Percentiles rank a stretch among this genome's conserved stretches.
Evolutionary conservation across 2,888 invertebrate genomes (phyloP).

Genomic region (Junonia oenone): DNA sequence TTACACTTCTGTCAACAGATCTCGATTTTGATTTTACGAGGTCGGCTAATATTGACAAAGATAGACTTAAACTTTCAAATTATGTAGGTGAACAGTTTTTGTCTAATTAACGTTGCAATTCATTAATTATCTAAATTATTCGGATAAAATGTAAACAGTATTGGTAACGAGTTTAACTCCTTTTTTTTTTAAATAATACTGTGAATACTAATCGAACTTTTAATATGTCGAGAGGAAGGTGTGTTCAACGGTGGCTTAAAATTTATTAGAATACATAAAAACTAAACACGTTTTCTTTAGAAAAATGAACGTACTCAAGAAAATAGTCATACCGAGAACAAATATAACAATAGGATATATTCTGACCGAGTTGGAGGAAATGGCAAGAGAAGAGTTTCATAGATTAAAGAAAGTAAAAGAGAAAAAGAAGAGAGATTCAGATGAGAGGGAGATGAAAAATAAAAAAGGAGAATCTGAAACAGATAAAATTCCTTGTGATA

Average conservation of each 20-base stretch:
- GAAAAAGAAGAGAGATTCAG: slow-evolving; percentile 25
- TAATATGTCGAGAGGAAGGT: too few species aligned
- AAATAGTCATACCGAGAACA: slow-evolving; percentile 42
- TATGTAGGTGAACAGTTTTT: not conserved
- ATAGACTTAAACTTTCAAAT: not conserved
- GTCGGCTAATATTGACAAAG: not conserved
- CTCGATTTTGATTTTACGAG: slow-evolving; percentile 18
- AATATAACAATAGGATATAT: slow-evolving; percentile 40
- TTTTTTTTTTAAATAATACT: too few species aligned
- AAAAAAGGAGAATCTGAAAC: slow-evolving; percentile 6
- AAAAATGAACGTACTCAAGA: slow-evolving; percentile 41
- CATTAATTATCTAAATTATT: too few species aligned
- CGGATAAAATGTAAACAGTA: too few species aligned
- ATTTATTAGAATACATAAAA: not conserved
- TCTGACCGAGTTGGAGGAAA: slow-evolving; percentile 41
- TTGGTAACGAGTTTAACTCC: too few species aligned
- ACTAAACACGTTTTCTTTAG: slow-evolving; percentile 35
- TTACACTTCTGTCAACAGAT: slow-evolving; percentile 22
- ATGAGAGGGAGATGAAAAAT: slow-evolving; percentile 6
- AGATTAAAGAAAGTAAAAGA: slow-evolving; percentile 41
- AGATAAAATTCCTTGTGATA: not conserved
- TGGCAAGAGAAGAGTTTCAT: slow-evolving; percentile 42
- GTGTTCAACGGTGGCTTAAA: slow-evolving; percentile 20
- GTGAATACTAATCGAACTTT: too few species aligned
- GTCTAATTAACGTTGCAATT: not conserved